A percentile compares a stretch with the other conserved stretches of the same genome.
phyloP scores from a whole-genome alignment of 1,140 invertebrate species.

The Antheraea mylitta region DNA sequence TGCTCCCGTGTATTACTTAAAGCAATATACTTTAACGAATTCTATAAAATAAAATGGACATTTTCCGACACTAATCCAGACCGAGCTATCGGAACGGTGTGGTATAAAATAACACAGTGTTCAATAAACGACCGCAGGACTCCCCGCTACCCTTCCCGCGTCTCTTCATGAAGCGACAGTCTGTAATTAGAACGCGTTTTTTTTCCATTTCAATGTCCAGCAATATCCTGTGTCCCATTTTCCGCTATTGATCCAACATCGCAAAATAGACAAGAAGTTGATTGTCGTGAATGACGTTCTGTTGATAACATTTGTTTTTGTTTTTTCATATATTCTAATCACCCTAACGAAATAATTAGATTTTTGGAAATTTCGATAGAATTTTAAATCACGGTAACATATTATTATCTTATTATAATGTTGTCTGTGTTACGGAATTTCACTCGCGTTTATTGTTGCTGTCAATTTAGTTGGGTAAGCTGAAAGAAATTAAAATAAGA shows the following conservation, averaged over 20 bases:
- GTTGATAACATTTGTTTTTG: not conserved
- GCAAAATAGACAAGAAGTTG: slow-evolving; percentile 43
- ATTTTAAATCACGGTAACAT: too few relatives aligned
- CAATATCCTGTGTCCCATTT: slow-evolving; percentile 58
- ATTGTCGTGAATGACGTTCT: not conserved
- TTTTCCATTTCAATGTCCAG: slow-evolving; percentile 48
- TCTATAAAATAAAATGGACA: not conserved
- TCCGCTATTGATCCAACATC: slow-evolving; percentile 51
- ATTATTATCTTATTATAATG: too few relatives aligned
- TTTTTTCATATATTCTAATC: too few relatives aligned
- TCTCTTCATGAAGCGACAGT: slow-evolving; percentile 33
- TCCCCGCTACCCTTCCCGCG: slow-evolving; percentile 16
- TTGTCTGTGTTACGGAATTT: too few relatives aligned
- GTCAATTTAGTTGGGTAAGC: too few relatives aligned
- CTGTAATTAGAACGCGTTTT: slow-evolving; percentile 52
- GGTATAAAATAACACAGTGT: slow-evolving; percentile 11
- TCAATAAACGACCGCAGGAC: slow-evolving; percentile 27
- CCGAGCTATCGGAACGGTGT: not conserved
- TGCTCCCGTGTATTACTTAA: not conserved
- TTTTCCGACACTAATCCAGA: not conserved
- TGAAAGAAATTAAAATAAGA: too few relatives aligned
- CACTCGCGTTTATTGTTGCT: too few relatives aligned
- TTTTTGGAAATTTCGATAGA: too few relatives aligned
- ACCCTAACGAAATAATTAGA: too few relatives aligned
- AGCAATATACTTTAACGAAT: not conserved